Conservation (phyloP, 2,797 vertebrate species). For the Glyptemys insculpta region DNA sequence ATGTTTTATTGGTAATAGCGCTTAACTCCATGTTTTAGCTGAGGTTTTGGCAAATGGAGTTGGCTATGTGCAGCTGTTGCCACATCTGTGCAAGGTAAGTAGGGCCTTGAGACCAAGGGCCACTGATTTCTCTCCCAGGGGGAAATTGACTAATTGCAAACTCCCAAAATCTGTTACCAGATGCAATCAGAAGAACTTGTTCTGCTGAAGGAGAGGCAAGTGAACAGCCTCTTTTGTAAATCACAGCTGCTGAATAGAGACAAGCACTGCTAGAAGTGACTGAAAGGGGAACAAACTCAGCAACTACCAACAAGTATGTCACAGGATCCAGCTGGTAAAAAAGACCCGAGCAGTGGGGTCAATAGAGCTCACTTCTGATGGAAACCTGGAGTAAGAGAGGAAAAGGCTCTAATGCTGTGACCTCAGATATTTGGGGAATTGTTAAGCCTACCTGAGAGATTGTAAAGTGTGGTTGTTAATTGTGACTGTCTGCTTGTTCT, state of each 20-base stretch:
- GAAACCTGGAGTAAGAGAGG: slow-evolving; percentile 44
- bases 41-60: neutral
- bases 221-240: slow-evolving; percentile 18
- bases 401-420: slow-evolving; percentile 26
- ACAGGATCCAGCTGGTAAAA: slow-evolving; percentile 42
- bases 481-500: slow-evolving; percentile 47
- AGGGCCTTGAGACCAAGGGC: neutral
- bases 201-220: slow-evolving; percentile 48
- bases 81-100: neutral
- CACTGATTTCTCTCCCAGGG: neutral
- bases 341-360: slow-evolving; percentile 33
- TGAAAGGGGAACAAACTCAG: slow-evolving; percentile 28
- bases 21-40: neutral
- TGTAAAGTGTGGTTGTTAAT: slow-evolving; percentile 66
- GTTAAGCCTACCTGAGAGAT: slow-evolving; percentile 60
- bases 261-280: slow-evolving; percentile 37
- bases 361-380: slow-evolving; percentile 53
- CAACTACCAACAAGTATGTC: slow-evolving; percentile 29
- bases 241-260: neutral
- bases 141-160: neutral
- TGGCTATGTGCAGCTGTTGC: neutral
- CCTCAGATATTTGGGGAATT: slow-evolving; percentile 32
- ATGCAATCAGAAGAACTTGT: slow-evolving; percentile 28
- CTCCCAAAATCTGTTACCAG: neutral
- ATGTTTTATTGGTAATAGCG: neutral